These are phyloP conservation scores for Aphelinus certus DNA, from an alignment of 1,140 invertebrate genomes.

Conservation along the genomic window DNA sequence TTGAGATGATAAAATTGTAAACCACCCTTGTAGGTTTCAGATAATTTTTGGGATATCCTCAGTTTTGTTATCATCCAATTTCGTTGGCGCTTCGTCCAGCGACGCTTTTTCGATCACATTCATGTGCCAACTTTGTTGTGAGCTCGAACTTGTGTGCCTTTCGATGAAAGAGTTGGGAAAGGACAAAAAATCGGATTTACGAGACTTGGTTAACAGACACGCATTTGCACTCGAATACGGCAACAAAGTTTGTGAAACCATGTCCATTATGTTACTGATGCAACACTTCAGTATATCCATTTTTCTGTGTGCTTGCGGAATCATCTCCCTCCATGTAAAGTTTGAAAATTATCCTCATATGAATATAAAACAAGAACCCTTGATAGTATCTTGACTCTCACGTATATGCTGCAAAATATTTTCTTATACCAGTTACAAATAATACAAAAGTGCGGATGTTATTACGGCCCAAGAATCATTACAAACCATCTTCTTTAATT, in stretches of 20 bases:
- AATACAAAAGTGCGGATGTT: too few relatives aligned
- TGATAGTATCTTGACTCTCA: too few relatives aligned
- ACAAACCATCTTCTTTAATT: too few relatives aligned
- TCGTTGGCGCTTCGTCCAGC: background rate
- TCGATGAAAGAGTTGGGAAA: background rate
- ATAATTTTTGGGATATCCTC: background rate
- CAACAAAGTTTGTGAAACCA: background rate
- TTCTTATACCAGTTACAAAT: too few relatives aligned
- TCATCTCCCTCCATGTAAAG: background rate
- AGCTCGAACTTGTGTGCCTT: background rate
- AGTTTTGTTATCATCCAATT: background rate
- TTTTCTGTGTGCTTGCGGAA: background rate
- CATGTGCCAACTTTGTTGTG: constrained; percentile 4
- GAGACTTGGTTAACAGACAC: background rate
- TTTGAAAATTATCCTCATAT: too few relatives aligned
- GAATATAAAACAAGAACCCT: too few relatives aligned
- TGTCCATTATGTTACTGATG: background rate
- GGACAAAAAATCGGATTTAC: background rate
- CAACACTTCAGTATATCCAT: background rate
- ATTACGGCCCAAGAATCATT: too few relatives aligned
- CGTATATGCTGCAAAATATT: too few relatives aligned
- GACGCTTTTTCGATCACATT: background rate
- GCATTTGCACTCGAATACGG: background rate
- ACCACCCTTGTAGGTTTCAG: background rate
- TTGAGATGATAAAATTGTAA: background rate